Conservation (phyloP, 2,797 vertebrate genomes). For the Syndactyla subalaris region DNA sequence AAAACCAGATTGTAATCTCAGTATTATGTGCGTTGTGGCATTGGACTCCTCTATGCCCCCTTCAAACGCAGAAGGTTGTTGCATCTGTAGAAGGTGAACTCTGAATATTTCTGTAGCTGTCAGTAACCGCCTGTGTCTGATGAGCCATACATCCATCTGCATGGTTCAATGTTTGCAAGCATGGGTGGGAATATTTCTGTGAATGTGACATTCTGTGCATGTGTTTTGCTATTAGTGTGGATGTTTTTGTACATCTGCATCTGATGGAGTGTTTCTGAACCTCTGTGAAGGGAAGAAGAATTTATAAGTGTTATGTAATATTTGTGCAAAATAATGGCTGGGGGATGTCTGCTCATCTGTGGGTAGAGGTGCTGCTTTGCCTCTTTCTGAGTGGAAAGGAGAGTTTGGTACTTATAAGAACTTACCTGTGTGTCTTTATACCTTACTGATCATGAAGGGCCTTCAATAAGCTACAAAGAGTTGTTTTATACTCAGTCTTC, state of each 20-base stretch:
- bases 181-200: background rate
- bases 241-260: background rate
- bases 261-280: background rate
- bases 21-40: fast-evolving
- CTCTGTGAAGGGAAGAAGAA: background rate
- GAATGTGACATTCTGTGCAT: fast-evolving
- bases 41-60: fast-evolving
- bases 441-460: background rate
- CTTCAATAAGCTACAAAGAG: background rate
- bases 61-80: background rate
- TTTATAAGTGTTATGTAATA: background rate
- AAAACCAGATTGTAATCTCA: background rate
- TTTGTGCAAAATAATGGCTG: background rate
- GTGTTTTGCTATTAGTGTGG: background rate
- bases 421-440: background rate
- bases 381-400: background rate
- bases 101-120: background rate
- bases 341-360: fast-evolving
- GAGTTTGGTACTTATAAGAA: background rate
- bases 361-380: background rate
- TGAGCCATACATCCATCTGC: background rate
- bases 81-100: background rate
- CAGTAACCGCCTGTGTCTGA: background rate
- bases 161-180: background rate
- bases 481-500: background rate